Percentiles rank a stretch among this genome's conserved stretches.
phyloP scores from a whole-genome alignment of 2,888 invertebrate genomes.

The Stenichneumon culpator region DNA sequence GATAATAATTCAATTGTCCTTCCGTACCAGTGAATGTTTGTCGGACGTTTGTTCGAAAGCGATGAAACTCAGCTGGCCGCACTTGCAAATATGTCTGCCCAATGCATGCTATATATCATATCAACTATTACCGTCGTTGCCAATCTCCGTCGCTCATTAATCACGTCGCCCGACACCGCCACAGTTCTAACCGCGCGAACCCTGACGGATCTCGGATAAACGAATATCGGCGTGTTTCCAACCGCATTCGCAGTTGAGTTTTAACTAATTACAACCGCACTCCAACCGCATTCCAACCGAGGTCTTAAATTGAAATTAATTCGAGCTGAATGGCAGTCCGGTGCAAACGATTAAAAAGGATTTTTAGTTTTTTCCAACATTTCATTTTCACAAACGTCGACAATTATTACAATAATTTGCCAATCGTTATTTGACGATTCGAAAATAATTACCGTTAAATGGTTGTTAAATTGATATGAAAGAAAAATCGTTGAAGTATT shows the following conservation, averaged over 20 bases:
- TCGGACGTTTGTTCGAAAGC: neutral
- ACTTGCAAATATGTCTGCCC: neutral
- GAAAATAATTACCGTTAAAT: no score
- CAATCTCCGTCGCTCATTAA: slow-evolving; percentile 22
- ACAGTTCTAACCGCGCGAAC: neutral
- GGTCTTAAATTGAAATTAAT: neutral
- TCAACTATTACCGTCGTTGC: slow-evolving; percentile 14
- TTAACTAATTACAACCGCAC: slow-evolving; percentile 1
- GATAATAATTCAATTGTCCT: slow-evolving; percentile 19
- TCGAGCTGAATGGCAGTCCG: neutral
- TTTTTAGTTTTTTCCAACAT: no score
- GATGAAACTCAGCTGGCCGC: neutral
- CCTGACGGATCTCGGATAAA: slow-evolving; percentile 11
- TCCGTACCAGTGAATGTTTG: neutral
- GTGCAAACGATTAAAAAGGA: no score
- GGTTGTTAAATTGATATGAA: no score
- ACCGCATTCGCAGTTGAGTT: slow-evolving; percentile 4
- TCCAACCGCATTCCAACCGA: neutral
- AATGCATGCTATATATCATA: slow-evolving; percentile 1
- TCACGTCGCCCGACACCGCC: slow-evolving; percentile 4
- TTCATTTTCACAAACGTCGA: no score
- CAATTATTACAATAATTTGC: no score
- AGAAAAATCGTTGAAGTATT: no score
- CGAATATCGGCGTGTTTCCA: slow-evolving; percentile 11
- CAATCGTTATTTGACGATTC: no score